Evolutionary conservation across 2,888 invertebrate genomes (phyloP), one percentile per base, ranked within the genome.

Genomic region (Ochropleura plecta): DNA sequence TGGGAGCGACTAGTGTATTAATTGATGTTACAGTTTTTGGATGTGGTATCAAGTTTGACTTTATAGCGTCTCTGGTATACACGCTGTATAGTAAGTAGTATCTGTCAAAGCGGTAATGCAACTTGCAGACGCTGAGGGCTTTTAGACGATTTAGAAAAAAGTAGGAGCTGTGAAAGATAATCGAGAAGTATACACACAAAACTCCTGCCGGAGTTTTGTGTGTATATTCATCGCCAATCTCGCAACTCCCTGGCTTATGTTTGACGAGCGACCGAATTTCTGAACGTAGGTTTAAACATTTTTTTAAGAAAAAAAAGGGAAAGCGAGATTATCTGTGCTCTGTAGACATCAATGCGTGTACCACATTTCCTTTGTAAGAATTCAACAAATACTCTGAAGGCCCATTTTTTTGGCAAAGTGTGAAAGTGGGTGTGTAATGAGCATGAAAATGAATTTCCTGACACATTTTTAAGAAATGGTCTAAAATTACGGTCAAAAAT

Each of bases 1-100:
- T 69, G 60, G 73, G 86, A 88, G 78, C 84, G 67, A 74, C 82
- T 82, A 85, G 85, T 83, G 74, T 77, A 83, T 86, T 89, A 84
- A 90, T 90, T 89, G 88, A 74, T 76, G 66, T 20, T 64, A 64
- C 65, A 66, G 74, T 69, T 53, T 71, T 48, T 83, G 90, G 91
- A 91, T 87, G 81, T 65, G 91, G 90, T 77, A 84, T 62, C n/a
- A 30, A 30, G 30, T 30, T 30, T 30, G 30, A 30, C 30, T 30
- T 30, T 30, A 30, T 1, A 30, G 3, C 30, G 30, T 3, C 30
- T 30, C 30, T 30, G 30, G 30, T 30, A 2, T 30, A 30, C 30
- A 30, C 30, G 30, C 30, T 30, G 30, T 3, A 30, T 30, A 30
- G 30, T 30, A 30, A 1, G 1, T 30, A 1, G 1, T 30, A 30